Conservation (phyloP, 64 coral and sea anemone genomes). For the Montipora cactus region DNA sequence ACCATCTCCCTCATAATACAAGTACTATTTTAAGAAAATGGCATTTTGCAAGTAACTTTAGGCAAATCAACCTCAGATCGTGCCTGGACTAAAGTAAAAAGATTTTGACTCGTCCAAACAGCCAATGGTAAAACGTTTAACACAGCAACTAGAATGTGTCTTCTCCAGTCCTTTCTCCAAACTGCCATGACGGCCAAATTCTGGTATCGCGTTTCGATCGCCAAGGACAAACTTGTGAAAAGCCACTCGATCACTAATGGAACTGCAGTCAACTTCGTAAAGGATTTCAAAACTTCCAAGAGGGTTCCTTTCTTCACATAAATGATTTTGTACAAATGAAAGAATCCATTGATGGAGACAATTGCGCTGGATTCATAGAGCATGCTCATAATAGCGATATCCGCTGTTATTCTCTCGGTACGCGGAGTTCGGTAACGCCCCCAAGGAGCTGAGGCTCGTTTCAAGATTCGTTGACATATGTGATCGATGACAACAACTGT, state of each 20-base stretch:
- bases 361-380: no score
- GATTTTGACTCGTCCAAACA: background rate
- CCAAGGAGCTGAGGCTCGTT: no score
- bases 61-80: background rate
- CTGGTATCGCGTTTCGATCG: background rate
- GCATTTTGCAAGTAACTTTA: background rate
- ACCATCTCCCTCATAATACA: no score
- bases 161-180: background rate
- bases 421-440: no score
- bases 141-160: background rate
- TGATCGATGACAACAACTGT: no score
- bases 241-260: background rate
- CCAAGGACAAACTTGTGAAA: background rate
- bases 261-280: background rate
- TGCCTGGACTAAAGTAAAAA: background rate
- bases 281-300: no score
- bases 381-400: no score
- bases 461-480: no score
- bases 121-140: background rate
- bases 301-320: no score
- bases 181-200: background rate
- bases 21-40: background rate
- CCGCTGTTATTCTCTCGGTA: no score
- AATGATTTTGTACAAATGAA: no score
- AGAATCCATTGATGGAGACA: no score